Base-by-base conservation (phyloP, 2,888 invertebrate species). In the Amphiduros pacificus region DNA sequence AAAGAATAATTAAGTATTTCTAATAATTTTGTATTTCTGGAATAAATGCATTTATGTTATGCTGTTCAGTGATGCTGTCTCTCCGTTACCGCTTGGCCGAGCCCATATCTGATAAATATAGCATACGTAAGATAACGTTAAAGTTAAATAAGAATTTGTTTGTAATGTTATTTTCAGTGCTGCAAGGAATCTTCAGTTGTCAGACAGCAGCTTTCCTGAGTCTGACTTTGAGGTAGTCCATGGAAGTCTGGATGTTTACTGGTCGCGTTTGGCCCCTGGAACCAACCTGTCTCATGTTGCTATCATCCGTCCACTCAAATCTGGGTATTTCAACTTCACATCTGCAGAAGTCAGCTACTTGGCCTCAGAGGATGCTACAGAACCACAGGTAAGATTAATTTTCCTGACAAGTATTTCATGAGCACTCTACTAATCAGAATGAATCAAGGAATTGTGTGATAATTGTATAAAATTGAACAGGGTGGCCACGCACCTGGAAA, bases 301-400 rank as follows among this genome's bases (percentile, higher is more conserved):
- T 24, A 91, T 98, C 6, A 90, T 98, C 14, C 86, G 92, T 66
- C 97, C 98, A 3, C 90, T 90, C 75, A 90, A 89, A 77, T 92
- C 88, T 78, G 98, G 98, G 31, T 93, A 93, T 82, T 97, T 94
- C 86, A 99, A 99, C 84, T 98, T 99, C 82, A 92, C 96, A 1
- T 90, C 96, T 56, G 98, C 98, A 66, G 92, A 94, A 84, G 88
- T 96, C 60, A 89, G 89, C 50, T 99, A 99, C 85, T 90, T 89
- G 75, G 87, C 90, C 51, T 88, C 89, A 65, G 95, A 95, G 84
- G 77, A 79, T 44, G 87, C 90, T 40, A 85, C 88, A 73, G 88
- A 89, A 83, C 89, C 89, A 80, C 77, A 77, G 75, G 82, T 82
- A 68, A 3, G 52, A 11, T 36, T 17, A 11, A 9, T 36, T 36